phyloP scores from a whole-genome alignment of 1,140 invertebrate species.

The Rhagoletis pomonella region DNA sequence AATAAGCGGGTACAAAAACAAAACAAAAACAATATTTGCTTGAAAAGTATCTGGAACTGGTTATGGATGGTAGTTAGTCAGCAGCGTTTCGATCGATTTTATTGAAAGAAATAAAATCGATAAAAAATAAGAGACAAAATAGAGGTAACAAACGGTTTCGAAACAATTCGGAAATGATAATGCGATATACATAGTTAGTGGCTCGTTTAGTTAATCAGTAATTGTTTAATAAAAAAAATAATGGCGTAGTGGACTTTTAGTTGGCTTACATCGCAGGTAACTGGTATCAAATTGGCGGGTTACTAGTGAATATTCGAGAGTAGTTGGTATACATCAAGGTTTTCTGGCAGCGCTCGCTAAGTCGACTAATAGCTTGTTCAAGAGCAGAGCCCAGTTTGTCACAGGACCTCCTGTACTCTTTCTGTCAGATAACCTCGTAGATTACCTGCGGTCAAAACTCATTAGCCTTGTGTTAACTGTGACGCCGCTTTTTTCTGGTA shows the following conservation, averaged over 20 bases:
- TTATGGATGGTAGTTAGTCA: not conserved
- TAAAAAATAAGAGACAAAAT: not conserved
- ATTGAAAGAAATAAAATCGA: slow-evolving; percentile 19
- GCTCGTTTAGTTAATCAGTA: not conserved
- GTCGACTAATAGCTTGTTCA: no score
- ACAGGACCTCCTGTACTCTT: no score
- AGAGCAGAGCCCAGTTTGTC: no score
- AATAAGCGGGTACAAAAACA: not conserved
- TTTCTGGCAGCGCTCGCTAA: no score
- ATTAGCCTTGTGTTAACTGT: no score
- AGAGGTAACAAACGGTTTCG: not conserved
- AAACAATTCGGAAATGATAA: slow-evolving; percentile 17
- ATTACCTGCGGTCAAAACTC: no score
- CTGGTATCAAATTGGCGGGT: not conserved
- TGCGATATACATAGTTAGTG: slow-evolving; percentile 11
- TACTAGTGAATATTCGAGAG: not conserved
- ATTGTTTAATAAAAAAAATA: not conserved
- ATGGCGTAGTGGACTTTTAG: not conserved
- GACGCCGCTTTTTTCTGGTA: no score
- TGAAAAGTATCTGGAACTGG: not conserved
- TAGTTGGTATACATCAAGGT: no score
- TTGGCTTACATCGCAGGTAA: not conserved
- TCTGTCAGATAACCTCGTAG: no score
- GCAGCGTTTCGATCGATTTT: slow-evolving; percentile 25
- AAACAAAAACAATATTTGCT: not conserved